A percentile compares a stretch with the other conserved stretches of the same genome.
phyloP scores from a whole-genome alignment of 2,113 vertebrate genomes.

The Megaceryle torquata region DNA sequence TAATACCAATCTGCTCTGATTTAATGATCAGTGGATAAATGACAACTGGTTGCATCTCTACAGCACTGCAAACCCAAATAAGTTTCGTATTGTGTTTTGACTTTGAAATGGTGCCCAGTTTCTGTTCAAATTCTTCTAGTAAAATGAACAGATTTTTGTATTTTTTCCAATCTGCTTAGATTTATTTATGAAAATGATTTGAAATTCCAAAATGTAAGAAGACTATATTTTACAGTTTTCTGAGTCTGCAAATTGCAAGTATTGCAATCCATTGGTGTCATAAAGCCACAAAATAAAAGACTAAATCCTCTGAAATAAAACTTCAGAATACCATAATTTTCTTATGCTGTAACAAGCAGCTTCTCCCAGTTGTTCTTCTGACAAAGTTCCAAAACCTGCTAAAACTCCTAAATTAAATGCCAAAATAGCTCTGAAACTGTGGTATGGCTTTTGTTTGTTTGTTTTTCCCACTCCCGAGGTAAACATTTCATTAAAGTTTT shows the following conservation, averaged over 20 bases:
- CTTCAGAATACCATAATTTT: background rate
- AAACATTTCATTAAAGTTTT: background rate
- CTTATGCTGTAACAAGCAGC: background rate
- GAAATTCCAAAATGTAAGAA: background rate
- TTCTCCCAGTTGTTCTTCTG: background rate
- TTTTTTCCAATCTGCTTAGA: background rate
- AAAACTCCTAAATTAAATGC: background rate
- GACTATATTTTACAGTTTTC: background rate
- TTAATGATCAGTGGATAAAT: background rate
- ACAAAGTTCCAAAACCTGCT: background rate
- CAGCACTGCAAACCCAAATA: background rate
- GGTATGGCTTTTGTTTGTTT: background rate
- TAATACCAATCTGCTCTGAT: background rate
- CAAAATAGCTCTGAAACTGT: background rate
- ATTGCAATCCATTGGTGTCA: background rate
- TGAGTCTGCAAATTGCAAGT: background rate
- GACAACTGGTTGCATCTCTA: background rate
- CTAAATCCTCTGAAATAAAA: background rate
- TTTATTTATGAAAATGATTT: background rate
- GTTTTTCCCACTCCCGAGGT: background rate
- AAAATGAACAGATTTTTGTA: background rate
- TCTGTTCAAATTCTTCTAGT: background rate
- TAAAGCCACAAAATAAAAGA: background rate
- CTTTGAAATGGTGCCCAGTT: slow-evolving; percentile 12
- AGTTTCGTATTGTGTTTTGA: background rate